Evolutionary conservation across 1,140 invertebrate genomes (phyloP).

Genomic region (Cydia amplana): DNA sequence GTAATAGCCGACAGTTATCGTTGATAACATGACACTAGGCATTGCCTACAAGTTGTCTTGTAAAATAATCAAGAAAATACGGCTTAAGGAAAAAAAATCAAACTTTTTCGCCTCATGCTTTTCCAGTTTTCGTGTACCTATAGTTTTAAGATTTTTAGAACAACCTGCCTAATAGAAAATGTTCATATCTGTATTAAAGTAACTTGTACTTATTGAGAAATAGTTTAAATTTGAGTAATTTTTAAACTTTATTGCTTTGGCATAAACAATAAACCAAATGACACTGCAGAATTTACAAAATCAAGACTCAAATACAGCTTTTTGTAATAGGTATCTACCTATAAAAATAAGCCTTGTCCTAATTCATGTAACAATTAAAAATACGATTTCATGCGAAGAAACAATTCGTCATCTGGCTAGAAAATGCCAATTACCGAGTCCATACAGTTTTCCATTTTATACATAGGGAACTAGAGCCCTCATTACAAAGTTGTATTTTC

Average conservation of each 20-base stretch:
- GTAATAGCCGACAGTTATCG: slow-evolving; percentile 15
- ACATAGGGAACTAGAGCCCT: slow-evolving; percentile 34
- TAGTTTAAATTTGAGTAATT: no score
- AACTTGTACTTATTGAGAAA: no score
- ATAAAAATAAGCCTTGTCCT: not conserved
- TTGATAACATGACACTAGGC: not conserved
- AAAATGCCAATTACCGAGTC: slow-evolving; percentile 44
- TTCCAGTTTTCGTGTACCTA: no score
- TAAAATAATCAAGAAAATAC: not conserved
- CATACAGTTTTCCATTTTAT: slow-evolving; percentile 44
- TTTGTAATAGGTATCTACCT: no score
- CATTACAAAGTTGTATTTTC: slow-evolving; percentile 30
- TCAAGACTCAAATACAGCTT: no score
- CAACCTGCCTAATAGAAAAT: no score
- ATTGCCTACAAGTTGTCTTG: not conserved
- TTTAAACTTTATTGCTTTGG: no score
- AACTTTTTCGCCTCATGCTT: not conserved
- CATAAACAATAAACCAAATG: no score
- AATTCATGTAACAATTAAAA: not conserved
- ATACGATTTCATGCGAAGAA: slow-evolving; percentile 7
- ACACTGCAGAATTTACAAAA: no score
- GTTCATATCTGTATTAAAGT: no score
- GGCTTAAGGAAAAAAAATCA: not conserved
- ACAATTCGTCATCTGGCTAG: slow-evolving; percentile 38
- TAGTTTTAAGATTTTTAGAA: no score